These are phyloP conservation scores for Ctenosaura bakeri DNA, from an alignment of 2,797 vertebrate species.

Conservation along the genomic window DNA sequence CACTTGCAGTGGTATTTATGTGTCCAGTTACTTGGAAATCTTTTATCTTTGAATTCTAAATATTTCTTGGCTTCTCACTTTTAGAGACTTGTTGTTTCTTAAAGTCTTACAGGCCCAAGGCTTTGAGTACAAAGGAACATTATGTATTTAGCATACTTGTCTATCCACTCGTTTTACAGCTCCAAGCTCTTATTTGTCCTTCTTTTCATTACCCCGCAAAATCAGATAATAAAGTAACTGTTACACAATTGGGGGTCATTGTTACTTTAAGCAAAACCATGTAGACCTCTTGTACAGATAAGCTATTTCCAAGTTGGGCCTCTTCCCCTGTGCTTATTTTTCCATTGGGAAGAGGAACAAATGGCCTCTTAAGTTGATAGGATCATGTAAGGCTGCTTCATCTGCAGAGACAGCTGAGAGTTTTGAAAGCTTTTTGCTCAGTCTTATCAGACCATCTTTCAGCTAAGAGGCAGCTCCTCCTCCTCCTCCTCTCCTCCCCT, in stretches of 20 bases:
- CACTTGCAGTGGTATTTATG: background rate
- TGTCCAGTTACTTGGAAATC: background rate
- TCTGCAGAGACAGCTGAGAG: background rate
- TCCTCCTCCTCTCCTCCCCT: background rate
- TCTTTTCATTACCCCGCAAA: constrained; percentile 57
- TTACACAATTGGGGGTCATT: constrained; percentile 42
- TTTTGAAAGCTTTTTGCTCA: constrained; percentile 27
- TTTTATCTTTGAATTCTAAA: constrained; percentile 49
- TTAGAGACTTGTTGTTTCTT: constrained; percentile 61
- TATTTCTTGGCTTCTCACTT: constrained; percentile 60
- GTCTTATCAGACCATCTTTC: constrained; percentile 39
- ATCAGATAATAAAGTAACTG: constrained; percentile 38
- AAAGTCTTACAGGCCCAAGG: background rate
- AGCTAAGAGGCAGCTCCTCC: constrained; percentile 16
- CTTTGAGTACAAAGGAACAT: constrained; percentile 47
- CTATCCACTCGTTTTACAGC: constrained; percentile 66
- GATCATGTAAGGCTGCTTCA: constrained; percentile 1
- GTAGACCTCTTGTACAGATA: background rate
- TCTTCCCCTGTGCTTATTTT: background rate
- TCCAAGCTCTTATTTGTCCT: constrained; percentile 49
- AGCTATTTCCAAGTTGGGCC: constrained; percentile 9
- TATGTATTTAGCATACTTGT: constrained; percentile 50
- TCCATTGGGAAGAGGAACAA: background rate
- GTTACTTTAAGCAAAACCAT: constrained; percentile 32
- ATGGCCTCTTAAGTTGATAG: constrained; percentile 30